A percentile compares a stretch with the other conserved stretches of the same genome.
phyloP scores from a whole-genome alignment of 92 coral and sea anemone species.

The Virgularia gustaviana region DNA sequence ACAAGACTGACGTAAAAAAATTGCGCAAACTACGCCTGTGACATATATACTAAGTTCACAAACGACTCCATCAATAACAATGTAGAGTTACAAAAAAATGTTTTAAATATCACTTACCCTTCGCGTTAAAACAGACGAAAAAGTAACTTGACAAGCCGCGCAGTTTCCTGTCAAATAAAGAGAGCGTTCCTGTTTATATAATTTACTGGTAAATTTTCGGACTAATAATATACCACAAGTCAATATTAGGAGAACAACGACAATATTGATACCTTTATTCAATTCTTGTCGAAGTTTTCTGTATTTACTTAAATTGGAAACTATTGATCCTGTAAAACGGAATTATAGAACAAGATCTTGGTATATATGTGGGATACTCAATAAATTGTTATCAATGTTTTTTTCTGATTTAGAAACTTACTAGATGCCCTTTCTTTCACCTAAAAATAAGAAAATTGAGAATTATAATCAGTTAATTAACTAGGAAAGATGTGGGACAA shows the following conservation, averaged over 20 bases:
- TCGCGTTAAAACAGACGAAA: constrained; percentile 77
- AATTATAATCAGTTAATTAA: neutral
- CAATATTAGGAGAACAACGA: no score
- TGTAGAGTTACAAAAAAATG: neutral
- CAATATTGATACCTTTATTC: constrained; percentile 32
- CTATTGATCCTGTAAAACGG: constrained; percentile 7
- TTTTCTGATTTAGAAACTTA: no score
- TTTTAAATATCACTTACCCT: constrained; percentile 68
- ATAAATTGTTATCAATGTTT: no score
- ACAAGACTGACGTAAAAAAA: no score
- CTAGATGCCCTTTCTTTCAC: neutral
- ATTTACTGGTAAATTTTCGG: no score
- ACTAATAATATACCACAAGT: no score
- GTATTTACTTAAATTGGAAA: constrained; percentile 15
- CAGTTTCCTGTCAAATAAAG: constrained; percentile 65
- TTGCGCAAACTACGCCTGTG: no score
- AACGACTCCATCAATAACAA: no score
- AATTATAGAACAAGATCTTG: no score
- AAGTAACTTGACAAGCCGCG: constrained; percentile 75
- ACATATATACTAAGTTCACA: no score
- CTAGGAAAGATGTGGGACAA: neutral
- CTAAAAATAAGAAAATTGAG: neutral
- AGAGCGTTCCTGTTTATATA: neutral
- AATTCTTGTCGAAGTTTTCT: constrained; percentile 16
- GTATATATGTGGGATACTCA: no score